Conservation (phyloP, 92 coral and sea anemone species). For the Actinernus sp. region DNA sequence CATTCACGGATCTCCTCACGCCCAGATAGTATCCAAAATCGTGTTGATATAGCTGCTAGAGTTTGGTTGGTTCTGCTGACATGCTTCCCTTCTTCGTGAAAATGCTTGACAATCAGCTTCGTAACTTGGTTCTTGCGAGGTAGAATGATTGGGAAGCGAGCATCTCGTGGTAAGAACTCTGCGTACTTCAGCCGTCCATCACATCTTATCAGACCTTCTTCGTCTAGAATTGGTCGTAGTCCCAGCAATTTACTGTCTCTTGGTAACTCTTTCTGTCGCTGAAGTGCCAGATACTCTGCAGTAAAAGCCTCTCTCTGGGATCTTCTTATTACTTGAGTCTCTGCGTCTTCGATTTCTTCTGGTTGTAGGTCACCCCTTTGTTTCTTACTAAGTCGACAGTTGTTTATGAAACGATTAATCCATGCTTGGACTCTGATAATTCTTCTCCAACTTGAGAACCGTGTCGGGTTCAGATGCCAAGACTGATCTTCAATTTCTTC, state of each 20-base stretch:
- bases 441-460: conserved; percentile 45
- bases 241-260: conserved; percentile 19
- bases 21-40: conserved; percentile 54
- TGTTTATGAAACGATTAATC: conserved; percentile 43
- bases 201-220: conserved; percentile 46
- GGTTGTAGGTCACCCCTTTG: conserved; percentile 41
- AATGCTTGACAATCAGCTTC: conserved; percentile 47
- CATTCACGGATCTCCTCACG: conserved; percentile 65
- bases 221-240: conserved; percentile 41
- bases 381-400: conserved; percentile 21
- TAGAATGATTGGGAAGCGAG: conserved; percentile 39
- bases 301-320: conserved; percentile 55
- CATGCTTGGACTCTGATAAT: conserved; percentile 26
- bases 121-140: conserved; percentile 62
- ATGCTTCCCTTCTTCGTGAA: conserved; percentile 60
- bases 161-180: conserved; percentile 49
- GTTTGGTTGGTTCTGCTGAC: conserved; percentile 59
- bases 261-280: conserved; percentile 24
- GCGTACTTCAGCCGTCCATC: conserved; percentile 53
- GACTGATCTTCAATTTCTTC: not conserved
- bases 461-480: conserved; percentile 56
- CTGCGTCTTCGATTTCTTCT: conserved; percentile 42
- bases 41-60: conserved; percentile 37
- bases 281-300: conserved; percentile 43
- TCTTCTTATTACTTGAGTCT: conserved; percentile 43